Percentiles rank a stretch among this genome's conserved stretches.
Evolutionary conservation across 2,888 invertebrate species (phyloP).

Genomic region (Gryllus longicercus): DNA sequence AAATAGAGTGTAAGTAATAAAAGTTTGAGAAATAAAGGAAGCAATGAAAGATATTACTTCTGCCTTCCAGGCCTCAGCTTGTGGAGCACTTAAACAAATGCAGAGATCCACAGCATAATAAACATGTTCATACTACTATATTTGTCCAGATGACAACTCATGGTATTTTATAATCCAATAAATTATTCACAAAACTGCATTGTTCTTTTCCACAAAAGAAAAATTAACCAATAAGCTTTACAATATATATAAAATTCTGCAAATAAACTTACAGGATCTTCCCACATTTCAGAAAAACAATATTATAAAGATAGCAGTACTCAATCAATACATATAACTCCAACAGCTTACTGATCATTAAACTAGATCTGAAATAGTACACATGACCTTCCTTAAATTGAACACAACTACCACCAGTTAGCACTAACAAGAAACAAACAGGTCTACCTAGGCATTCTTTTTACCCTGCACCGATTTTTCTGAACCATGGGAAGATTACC

Average conservation of each 20-base stretch:
- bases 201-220: not conserved
- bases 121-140: not conserved
- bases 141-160: not conserved
- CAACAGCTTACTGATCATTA: too few species aligned
- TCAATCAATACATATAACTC: too few species aligned
- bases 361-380: too few species aligned
- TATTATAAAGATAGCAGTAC: not conserved
- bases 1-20: too few species aligned
- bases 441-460: too few species aligned
- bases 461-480: too few species aligned
- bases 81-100: not conserved
- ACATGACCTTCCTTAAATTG: too few species aligned
- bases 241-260: not conserved
- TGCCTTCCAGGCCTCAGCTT: slow-evolving; percentile 4
- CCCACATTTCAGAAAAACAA: not conserved
- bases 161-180: not conserved
- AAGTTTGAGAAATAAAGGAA: not conserved
- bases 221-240: not conserved
- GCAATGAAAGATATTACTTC: not conserved
- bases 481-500: too few species aligned
- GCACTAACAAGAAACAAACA: too few species aligned
- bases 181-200: not conserved
- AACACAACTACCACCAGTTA: too few species aligned
- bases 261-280: not conserved
- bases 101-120: not conserved